Conservation (phyloP, 1,140 invertebrate genomes). For the Gonatopus flavifemur region DNA sequence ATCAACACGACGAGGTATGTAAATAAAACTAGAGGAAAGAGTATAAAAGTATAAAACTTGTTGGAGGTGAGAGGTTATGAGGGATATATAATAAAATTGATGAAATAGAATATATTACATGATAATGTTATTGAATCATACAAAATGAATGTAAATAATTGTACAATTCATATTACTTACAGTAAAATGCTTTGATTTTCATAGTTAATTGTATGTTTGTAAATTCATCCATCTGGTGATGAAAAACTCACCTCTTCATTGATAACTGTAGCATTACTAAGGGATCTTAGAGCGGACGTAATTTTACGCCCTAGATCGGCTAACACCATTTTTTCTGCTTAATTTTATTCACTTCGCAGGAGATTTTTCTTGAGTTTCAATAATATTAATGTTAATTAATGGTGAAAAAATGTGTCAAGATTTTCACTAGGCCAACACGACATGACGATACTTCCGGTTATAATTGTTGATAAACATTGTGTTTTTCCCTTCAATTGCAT, state of each 20-base stretch:
- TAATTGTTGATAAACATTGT: no score
- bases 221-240: slow-evolving; percentile 10
- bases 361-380: slow-evolving; percentile 6
- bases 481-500: no score
- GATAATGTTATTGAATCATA: not conserved
- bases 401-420: slow-evolving; percentile 17
- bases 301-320: slow-evolving; percentile 99
- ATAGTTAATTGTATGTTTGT: slow-evolving; percentile 23
- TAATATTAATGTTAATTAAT: slow-evolving; percentile 8
- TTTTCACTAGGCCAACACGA: slow-evolving; percentile 21
- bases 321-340: slow-evolving; percentile 87
- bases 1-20: no score
- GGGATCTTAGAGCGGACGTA: slow-evolving; percentile 93
- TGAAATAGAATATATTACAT: not conserved
- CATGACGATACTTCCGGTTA: slow-evolving; percentile 24
- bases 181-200: slow-evolving; percentile 27
- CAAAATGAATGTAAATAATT: not conserved
- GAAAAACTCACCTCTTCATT: slow-evolving; percentile 86
- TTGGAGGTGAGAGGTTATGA: no score
- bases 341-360: not conserved
- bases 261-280: slow-evolving; percentile 98
- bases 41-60: no score
- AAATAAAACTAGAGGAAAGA: no score
- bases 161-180: not conserved
- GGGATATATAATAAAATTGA: no score